Percentiles rank a stretch among this genome's conserved stretches.
These are phyloP conservation scores for Myotis planiceps DNA, from an alignment of 2,797 vertebrate species.

Conservation along the genomic window DNA sequence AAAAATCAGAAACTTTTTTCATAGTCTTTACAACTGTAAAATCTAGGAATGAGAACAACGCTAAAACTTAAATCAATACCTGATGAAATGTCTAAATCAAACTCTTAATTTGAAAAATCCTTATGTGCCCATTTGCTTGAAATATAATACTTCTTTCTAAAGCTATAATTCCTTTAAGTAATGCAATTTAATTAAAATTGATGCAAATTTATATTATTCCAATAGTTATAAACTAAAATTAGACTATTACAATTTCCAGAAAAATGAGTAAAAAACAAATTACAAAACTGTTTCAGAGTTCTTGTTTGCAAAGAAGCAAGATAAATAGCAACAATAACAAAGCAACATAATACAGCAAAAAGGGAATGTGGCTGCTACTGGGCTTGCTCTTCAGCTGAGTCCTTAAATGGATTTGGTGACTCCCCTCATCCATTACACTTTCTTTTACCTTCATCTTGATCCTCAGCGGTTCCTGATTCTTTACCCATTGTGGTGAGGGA, in stretches of 20 bases:
- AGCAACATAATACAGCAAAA: not conserved
- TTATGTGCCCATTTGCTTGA: not conserved
- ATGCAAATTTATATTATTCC: conserved; percentile 9
- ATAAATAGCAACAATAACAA: not conserved
- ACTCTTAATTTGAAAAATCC: not conserved
- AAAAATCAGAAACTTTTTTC: conserved; percentile 34
- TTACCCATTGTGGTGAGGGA: not conserved
- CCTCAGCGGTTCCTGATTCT: not conserved
- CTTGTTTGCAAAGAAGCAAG: not conserved
- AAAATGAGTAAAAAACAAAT: not conserved
- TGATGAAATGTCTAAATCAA: conserved; percentile 25
- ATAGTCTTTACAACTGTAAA: not conserved
- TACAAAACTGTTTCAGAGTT: not conserved
- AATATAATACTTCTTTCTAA: not conserved
- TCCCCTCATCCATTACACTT: not conserved
- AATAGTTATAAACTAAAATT: conserved; percentile 1
- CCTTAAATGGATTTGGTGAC: not conserved
- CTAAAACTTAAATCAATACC: not conserved
- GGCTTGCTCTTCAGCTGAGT: not conserved
- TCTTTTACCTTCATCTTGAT: not conserved
- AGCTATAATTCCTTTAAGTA: not conserved
- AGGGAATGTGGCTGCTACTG: not conserved
- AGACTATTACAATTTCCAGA: not conserved
- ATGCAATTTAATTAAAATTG: not conserved
- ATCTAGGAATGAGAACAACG: not conserved